Evolutionary conservation across 2,888 invertebrate species (phyloP), one percentile per base, ranked within the genome.

Genomic region (Cantharis lateralis): DNA sequence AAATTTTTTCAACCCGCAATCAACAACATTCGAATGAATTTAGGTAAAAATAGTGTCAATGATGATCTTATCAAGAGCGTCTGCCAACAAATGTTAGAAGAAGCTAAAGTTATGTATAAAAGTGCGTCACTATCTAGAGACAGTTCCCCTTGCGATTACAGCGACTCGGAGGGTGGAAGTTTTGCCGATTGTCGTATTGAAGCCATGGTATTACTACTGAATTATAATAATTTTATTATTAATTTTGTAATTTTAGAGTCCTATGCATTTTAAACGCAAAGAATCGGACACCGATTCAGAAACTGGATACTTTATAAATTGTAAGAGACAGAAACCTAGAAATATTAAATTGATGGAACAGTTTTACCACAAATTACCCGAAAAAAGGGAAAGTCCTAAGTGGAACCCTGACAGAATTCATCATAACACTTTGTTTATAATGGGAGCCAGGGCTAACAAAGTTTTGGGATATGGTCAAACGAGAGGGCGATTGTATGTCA

Each of bases 1-100:
- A 93, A 93, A 89, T 95, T 93, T 88, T 95, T 95, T 89, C 93
- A 93, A 84, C 94, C 95, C 79, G 95, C 94, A 77, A 92, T 95
- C 61, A 92, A 92, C 81, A 95, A 95, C 85, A 94, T 95, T 82
- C 91, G 92, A 84, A 89, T 90, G 81, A 95, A 95, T 88, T 90
- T 94, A 84, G 95, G 95, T 4, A 92, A 92, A 84, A 93, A 93
- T 84, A 93, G 93, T 84, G 93, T 95, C 10, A 92, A 92, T 81
- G 94, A 95, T 86, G 94, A 95, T 85, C 93, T 94, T 88, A 92
- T 92, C 83, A 88, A 92, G 83, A 93, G 93, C 78, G 93, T 95
- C 11, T 95, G 95, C 85, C 90, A 93, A 77, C 93, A 94, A 79
- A 95, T 95, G 90, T 87, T 95, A 79, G 95, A 95, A 86, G 95